phyloP scores from a whole-genome alignment of 1,140 invertebrate genomes.

The Ostrea denselamellosa region DNA sequence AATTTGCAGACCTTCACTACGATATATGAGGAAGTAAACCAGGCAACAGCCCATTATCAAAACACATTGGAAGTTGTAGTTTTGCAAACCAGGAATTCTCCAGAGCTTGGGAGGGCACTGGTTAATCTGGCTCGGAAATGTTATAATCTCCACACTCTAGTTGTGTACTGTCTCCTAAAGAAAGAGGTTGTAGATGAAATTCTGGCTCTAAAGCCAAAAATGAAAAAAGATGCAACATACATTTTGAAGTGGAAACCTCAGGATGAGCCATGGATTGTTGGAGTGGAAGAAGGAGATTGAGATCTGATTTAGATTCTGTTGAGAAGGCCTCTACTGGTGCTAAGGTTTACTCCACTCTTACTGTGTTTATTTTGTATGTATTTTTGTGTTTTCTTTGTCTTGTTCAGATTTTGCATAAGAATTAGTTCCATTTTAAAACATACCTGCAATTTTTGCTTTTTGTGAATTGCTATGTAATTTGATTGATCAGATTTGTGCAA shows the following conservation, averaged over 20 bases:
- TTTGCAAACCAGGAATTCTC: slow-evolving; percentile 64
- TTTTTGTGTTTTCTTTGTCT: too few relatives aligned
- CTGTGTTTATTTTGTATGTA: too few relatives aligned
- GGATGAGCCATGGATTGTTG: slow-evolving; percentile 71
- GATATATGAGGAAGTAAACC: slow-evolving; percentile 69
- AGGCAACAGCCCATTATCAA: slow-evolving; percentile 63
- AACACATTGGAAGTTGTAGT: slow-evolving; percentile 68
- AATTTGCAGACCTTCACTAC: slow-evolving; percentile 71
- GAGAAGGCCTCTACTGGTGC: too few relatives aligned
- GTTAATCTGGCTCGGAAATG: slow-evolving; percentile 62
- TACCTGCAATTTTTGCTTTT: too few relatives aligned
- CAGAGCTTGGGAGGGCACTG: slow-evolving; percentile 65
- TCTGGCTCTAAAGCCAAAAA: slow-evolving; percentile 59
- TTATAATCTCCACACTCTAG: slow-evolving; percentile 57
- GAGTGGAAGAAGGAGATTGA: slow-evolving; percentile 59
- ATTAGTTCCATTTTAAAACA: too few relatives aligned
- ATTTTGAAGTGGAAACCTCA: slow-evolving; percentile 67
- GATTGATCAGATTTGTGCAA: too few relatives aligned
- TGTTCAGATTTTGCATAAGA: too few relatives aligned
- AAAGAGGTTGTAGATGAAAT: slow-evolving; percentile 66
- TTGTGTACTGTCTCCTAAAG: slow-evolving; percentile 71
- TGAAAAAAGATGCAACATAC: slow-evolving; percentile 65
- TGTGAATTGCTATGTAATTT: too few relatives aligned
- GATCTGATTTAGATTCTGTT: neutral
- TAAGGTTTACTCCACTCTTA: too few relatives aligned